Conservation (phyloP, 2,113 vertebrate species). For the Vireo altiloquus region DNA sequence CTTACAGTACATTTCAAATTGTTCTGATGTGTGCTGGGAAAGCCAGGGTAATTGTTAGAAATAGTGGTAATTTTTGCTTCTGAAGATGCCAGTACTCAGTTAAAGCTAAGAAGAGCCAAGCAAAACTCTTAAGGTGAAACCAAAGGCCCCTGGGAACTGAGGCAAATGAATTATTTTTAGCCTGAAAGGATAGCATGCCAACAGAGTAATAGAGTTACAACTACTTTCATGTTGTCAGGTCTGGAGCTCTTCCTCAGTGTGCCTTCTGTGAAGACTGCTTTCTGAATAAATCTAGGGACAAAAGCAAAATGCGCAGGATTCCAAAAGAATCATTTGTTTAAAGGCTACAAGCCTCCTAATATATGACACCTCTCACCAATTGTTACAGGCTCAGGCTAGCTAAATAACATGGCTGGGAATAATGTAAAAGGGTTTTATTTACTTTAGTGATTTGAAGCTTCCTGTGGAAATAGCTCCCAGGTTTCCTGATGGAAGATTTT, state of each 20-base stretch:
- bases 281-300: background rate
- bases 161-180: conserved; percentile 33
- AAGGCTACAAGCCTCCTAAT: background rate
- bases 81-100: background rate
- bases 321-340: background rate
- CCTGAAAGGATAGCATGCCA: background rate
- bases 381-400: conserved; percentile 41
- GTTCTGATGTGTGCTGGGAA: background rate
- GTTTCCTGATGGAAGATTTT: conserved; percentile 99
- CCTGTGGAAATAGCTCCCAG: conserved; percentile 97
- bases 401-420: conserved; percentile 65
- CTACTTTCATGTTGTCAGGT: conserved; percentile 6
- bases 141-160: background rate
- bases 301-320: background rate
- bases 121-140: conserved; percentile 25
- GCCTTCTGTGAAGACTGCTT: background rate
- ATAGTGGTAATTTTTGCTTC: background rate
- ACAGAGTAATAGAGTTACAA: conserved; percentile 1
- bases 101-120: background rate
- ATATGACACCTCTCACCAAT: conserved; percentile 42
- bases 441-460: conserved; percentile 99
- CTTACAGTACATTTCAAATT: background rate
- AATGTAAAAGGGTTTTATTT: conserved; percentile 86
- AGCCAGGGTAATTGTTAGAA: conserved; percentile 39
- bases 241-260: conserved; percentile 26